Evolutionary conservation across 2,113 vertebrate genomes (phyloP).

Genomic region (Rhinogobius similis): DNA sequence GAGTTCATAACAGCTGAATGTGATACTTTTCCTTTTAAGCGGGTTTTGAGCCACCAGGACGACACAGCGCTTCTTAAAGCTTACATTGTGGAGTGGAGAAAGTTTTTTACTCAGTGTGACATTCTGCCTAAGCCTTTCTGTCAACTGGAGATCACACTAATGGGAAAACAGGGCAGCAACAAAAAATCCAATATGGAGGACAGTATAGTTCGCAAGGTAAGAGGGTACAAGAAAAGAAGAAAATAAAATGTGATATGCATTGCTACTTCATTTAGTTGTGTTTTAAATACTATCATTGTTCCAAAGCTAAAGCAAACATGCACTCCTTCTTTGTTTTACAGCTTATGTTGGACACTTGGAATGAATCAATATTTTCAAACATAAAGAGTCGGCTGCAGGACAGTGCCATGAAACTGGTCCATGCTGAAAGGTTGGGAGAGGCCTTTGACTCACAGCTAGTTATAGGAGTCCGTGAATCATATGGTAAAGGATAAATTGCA

Average conservation of each 20-base stretch:
- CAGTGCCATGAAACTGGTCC: conserved; percentile 97
- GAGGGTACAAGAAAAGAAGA: neutral
- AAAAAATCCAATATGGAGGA: conserved; percentile 97
- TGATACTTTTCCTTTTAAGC: conserved; percentile 67
- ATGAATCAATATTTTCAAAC: conserved; percentile 98
- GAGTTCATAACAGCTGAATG: neutral
- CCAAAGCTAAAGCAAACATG: neutral
- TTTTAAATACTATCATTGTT: neutral
- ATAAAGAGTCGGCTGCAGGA: conserved; percentile 97
- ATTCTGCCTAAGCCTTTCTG: conserved; percentile 94
- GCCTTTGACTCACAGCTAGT: conserved; percentile 97
- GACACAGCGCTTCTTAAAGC: conserved; percentile 96
- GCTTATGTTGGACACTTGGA: conserved; percentile 99
- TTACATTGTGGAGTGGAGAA: conserved; percentile 97
- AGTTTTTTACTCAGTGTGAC: conserved; percentile 85
- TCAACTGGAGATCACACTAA: conserved; percentile 87
- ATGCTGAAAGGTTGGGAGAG: conserved; percentile 93
- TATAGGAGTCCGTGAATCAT: conserved; percentile 95
- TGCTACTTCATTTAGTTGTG: neutral
- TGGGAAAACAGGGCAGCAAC: conserved; percentile 98
- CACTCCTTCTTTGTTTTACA: conserved; percentile 44
- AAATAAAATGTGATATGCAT: neutral
- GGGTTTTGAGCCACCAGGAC: conserved; percentile 96
- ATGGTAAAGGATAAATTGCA: conserved; percentile 76
- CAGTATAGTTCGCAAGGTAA: conserved; percentile 96